Percentiles rank a stretch among this genome's conserved stretches.
Conservation (phyloP, 2,797 vertebrate species). For the Karalla daura region DNA sequence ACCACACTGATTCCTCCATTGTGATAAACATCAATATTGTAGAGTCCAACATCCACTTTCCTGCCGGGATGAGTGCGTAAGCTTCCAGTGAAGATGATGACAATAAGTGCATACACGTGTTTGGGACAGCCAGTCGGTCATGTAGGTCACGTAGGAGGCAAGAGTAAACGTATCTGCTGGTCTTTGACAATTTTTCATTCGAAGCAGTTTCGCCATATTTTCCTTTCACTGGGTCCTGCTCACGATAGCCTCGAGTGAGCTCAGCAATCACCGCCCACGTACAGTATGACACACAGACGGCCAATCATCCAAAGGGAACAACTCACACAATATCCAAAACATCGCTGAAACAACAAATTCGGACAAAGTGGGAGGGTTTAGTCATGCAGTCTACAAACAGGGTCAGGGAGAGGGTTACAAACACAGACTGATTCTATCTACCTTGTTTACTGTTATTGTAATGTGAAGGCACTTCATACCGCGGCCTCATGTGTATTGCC, state of each 20-base stretch:
- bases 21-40: too few relatives aligned
- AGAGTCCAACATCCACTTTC: too few relatives aligned
- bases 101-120: too few relatives aligned
- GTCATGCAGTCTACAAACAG: conserved; percentile 17
- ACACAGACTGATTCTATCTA: conserved; percentile 30
- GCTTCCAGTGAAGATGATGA: too few relatives aligned
- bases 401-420: conserved; percentile 14
- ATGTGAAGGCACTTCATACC: conserved; percentile 19
- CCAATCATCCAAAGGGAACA: conserved; percentile 23
- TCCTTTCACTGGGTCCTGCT: conserved; percentile 2
- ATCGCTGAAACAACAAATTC: conserved; percentile 25
- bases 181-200: conserved; percentile 7
- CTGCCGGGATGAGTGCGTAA: too few relatives aligned
- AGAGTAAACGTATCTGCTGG: neutral
- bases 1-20: too few relatives aligned
- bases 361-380: conserved; percentile 21
- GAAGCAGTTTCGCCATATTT: neutral
- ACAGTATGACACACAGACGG: conserved; percentile 4
- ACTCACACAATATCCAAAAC: conserved; percentile 15
- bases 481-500: neutral
- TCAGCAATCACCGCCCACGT: neutral
- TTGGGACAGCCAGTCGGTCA: too few relatives aligned
- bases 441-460: conserved; percentile 32
- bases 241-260: conserved; percentile 7
- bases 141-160: too few relatives aligned